Percentiles rank a stretch among this genome's conserved stretches.
phyloP scores from a whole-genome alignment of 2,113 vertebrate species.

The Plectropomus leopardus region DNA sequence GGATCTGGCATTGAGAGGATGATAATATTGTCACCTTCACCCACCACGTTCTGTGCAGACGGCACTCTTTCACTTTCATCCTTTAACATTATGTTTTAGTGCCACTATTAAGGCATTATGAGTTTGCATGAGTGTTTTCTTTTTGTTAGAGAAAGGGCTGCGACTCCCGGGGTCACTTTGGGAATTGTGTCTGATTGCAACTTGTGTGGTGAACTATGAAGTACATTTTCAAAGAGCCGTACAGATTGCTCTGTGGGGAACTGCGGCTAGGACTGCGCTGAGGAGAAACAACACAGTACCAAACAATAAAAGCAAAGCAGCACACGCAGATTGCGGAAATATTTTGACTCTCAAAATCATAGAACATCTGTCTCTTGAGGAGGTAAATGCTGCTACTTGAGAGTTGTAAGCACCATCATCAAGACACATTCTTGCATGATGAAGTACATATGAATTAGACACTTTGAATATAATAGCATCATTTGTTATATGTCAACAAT shows the following conservation, averaged over 20 bases:
- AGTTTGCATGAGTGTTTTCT: slow-evolving; percentile 62
- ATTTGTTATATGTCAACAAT: no score
- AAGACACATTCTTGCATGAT: background rate
- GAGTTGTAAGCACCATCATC: background rate
- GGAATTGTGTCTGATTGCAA: slow-evolving; percentile 74
- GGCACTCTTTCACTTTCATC: slow-evolving; percentile 64
- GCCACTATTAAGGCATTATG: slow-evolving; percentile 66
- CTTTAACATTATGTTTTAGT: slow-evolving; percentile 77
- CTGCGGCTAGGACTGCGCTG: slow-evolving; percentile 9
- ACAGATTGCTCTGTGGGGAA: slow-evolving; percentile 66
- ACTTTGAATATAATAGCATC: background rate
- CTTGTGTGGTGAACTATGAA: slow-evolving; percentile 78
- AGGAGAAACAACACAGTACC: slow-evolving; percentile 27
- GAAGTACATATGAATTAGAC: background rate
- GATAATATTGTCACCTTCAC: slow-evolving; percentile 81
- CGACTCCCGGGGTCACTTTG: slow-evolving; percentile 71
- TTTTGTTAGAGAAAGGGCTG: slow-evolving; percentile 42
- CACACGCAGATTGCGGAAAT: slow-evolving; percentile 29
- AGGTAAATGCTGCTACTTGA: background rate
- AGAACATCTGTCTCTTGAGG: slow-evolving; percentile 31
- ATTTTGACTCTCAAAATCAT: slow-evolving; percentile 37
- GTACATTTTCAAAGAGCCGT: slow-evolving; percentile 70
- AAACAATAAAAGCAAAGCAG: slow-evolving; percentile 49
- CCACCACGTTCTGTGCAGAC: slow-evolving; percentile 55
- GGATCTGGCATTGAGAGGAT: slow-evolving; percentile 73